A percentile compares a stretch with the other conserved stretches of the same genome.
These are phyloP conservation scores for Coremacera marginata DNA, from an alignment of 2,888 invertebrate species.

Conservation along the genomic window DNA sequence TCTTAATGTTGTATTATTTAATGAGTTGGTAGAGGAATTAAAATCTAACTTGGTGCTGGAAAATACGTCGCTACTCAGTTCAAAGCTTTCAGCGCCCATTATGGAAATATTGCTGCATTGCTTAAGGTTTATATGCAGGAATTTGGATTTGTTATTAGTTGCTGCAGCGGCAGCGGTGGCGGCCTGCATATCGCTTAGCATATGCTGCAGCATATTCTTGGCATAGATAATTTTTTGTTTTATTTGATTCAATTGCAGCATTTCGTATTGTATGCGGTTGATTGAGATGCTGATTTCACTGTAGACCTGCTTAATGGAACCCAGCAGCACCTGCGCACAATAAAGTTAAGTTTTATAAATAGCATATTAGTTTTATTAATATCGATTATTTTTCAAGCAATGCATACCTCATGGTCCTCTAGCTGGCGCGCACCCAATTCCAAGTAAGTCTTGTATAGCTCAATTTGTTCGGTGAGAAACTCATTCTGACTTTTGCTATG, in stretches of 20 bases:
- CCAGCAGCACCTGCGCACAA: constrained; percentile 53
- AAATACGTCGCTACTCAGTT: constrained; percentile 55
- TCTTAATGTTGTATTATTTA: constrained; percentile 50
- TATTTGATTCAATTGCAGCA: constrained; percentile 63
- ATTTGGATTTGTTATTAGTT: constrained; percentile 53
- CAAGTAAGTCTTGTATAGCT: constrained; percentile 56
- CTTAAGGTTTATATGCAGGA: constrained; percentile 58
- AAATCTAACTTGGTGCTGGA: constrained; percentile 67
- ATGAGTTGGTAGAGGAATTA: constrained; percentile 54
- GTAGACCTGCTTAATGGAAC: constrained; percentile 63
- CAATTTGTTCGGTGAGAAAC: constrained; percentile 61
- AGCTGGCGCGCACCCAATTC: constrained; percentile 55
- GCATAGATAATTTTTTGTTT: constrained; percentile 67
- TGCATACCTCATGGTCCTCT: constrained; percentile 59
- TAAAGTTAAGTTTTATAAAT: constrained; percentile 4
- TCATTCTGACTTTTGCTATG: constrained; percentile 60
- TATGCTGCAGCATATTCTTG: constrained; percentile 60
- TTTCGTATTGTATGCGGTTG: constrained; percentile 64
- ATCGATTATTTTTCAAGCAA: no score
- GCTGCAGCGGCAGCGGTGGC: not conserved
- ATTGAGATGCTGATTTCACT: constrained; percentile 59
- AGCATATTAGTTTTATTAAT: not conserved
- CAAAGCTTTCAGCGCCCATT: constrained; percentile 52
- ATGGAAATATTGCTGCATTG: constrained; percentile 48
- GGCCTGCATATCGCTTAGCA: constrained; percentile 59